phyloP scores from a whole-genome alignment of 2,888 invertebrate genomes.

The Lymantria dispar region DNA sequence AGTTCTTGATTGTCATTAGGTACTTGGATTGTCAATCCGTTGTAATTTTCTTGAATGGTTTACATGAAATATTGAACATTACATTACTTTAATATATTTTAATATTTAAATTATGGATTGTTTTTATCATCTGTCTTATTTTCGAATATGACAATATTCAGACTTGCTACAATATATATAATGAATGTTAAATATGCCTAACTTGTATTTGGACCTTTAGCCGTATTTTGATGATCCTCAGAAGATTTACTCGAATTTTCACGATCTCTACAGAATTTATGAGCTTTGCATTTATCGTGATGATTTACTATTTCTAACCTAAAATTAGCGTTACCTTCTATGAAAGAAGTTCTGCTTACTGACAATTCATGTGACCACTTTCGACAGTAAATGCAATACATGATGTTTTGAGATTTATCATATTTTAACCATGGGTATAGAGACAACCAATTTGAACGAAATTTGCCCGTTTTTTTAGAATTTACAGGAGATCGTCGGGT shows the following conservation, averaged over 20 bases:
- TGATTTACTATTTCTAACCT: constrained; percentile 90
- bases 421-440: constrained; percentile 88
- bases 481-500: constrained; percentile 31
- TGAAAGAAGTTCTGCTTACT: constrained; percentile 89
- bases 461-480: constrained; percentile 84
- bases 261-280: constrained; percentile 84
- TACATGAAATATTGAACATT: no score
- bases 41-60: no score
- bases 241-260: constrained; percentile 44
- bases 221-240: no score
- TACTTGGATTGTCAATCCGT: no score
- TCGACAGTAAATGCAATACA: constrained; percentile 89
- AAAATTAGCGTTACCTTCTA: constrained; percentile 90
- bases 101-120: no score
- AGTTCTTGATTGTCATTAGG: no score
- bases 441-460: constrained; percentile 86
- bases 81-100: no score
- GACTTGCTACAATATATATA: no score
- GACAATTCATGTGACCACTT: constrained; percentile 85
- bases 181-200: no score
- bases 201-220: no score
- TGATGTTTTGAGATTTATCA: constrained; percentile 85
- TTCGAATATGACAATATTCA: no score
- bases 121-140: no score
- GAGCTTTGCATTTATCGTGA: constrained; percentile 90